phyloP scores from a whole-genome alignment of 2,888 invertebrate genomes.

The Argyresthia albistria region DNA sequence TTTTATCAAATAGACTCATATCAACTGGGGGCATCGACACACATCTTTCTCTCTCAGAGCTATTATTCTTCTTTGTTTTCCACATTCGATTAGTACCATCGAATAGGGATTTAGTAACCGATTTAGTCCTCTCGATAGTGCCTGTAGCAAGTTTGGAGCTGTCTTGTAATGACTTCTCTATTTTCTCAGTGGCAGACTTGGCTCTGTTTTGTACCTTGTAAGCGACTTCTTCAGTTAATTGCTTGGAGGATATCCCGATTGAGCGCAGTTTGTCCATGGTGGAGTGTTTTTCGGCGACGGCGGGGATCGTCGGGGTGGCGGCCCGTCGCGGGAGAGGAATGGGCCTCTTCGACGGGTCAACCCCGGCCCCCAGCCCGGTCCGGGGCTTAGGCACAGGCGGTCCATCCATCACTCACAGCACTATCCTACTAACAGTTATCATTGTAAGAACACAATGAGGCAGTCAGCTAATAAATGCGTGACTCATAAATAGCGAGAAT shows the following conservation, averaged over 20 bases:
- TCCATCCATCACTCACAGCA: conserved; percentile 35
- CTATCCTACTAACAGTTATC: too few relatives aligned
- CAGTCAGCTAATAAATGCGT: too few relatives aligned
- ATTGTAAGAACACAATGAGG: too few relatives aligned
- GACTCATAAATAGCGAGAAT: too few relatives aligned
- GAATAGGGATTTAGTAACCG: conserved; percentile 74
- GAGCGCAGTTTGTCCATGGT: conserved; percentile 61
- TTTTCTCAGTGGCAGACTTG: conserved; percentile 47
- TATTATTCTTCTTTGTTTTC: conserved; percentile 18
- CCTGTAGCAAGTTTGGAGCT: conserved; percentile 57
- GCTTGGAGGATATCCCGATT: conserved; percentile 70
- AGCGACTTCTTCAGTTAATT: conserved; percentile 69
- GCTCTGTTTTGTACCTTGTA: conserved; percentile 58
- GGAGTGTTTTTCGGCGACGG: conserved; percentile 28
- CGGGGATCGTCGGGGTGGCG: conserved; percentile 23
- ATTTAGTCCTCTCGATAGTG: conserved; percentile 60
- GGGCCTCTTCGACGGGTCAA: conserved; percentile 50
- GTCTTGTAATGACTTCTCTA: conserved; percentile 47
- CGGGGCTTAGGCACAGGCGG: conserved; percentile 60
- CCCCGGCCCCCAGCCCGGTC: conserved; percentile 23
- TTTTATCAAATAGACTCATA: conserved; percentile 74
- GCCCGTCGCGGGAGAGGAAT: conserved; percentile 68
- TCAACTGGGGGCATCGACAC: conserved; percentile 71
- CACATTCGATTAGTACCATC: conserved; percentile 75
- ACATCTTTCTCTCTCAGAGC: conserved; percentile 40